A percentile compares a stretch with the other conserved stretches of the same genome.
Evolutionary conservation across 2,888 invertebrate species (phyloP).

Genomic region (Cryptus armator): DNA sequence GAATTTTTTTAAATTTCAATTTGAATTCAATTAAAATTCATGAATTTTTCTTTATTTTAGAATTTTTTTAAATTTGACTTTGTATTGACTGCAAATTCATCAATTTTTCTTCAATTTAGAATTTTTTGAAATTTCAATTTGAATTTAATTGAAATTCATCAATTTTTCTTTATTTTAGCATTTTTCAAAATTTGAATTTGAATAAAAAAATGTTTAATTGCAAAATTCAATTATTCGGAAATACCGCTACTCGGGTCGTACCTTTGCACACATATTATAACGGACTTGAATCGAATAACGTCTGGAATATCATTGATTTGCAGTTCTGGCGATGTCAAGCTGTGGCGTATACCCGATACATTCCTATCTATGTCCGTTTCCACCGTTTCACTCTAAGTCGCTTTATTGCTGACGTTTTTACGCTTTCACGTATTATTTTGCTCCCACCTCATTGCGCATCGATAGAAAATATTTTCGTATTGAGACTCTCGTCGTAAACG

Average conservation of each 20-base stretch:
- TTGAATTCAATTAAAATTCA: too few relatives aligned
- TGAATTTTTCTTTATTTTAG: too few relatives aligned
- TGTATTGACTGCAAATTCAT: too few relatives aligned
- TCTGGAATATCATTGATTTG: conserved; percentile 85
- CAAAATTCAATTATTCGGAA: conserved; percentile 13
- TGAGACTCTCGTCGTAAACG: not conserved
- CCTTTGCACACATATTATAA: conserved; percentile 24
- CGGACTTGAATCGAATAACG: conserved; percentile 75
- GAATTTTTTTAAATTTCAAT: not conserved
- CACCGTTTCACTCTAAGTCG: conserved; percentile 84
- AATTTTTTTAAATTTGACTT: not conserved
- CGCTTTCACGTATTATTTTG: conserved; percentile 63
- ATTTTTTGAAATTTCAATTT: not conserved
- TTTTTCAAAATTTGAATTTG: not conserved
- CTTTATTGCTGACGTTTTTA: conserved; percentile 72
- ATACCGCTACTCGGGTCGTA: conserved; percentile 24
- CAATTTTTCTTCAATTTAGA: not conserved
- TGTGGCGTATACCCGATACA: conserved; percentile 87
- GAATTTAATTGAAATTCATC: not conserved
- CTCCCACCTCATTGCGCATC: conserved; percentile 33
- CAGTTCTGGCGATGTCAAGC: conserved; percentile 91
- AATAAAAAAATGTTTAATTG: not conserved
- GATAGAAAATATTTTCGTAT: conserved; percentile 14
- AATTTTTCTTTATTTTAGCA: conserved; percentile 3
- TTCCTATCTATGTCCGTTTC: conserved; percentile 86